Conservation (phyloP, 2,797 vertebrate genomes). For the Myoxocephalus aenaeus region DNA sequence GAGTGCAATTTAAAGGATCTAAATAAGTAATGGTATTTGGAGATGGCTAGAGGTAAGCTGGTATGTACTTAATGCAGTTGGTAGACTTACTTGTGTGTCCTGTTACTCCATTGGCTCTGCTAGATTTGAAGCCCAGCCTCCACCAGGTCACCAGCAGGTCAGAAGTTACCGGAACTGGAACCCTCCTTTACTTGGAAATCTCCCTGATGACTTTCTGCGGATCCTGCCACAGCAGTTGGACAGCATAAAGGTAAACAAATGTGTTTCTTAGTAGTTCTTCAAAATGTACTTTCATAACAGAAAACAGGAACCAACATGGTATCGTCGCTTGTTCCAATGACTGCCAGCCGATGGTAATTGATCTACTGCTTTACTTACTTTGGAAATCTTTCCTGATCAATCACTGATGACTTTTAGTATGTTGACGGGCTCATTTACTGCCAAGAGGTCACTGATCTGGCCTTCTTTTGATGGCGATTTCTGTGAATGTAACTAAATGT, state of each 20-base stretch:
- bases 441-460: not conserved
- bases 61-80: not conserved
- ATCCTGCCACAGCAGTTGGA: constrained; percentile 93
- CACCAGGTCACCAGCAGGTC: constrained; percentile 75
- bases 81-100: constrained; percentile 5
- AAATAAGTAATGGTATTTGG: constrained; percentile 16
- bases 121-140: constrained; percentile 86
- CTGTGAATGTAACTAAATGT: not conserved
- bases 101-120: constrained; percentile 8
- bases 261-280: accelerated
- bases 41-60: not conserved
- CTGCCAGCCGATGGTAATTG: not conserved
- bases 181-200: constrained; percentile 93
- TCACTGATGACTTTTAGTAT: not conserved
- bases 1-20: not conserved
- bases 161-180: constrained; percentile 94
- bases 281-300: not conserved
- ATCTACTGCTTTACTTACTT: not conserved
- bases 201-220: constrained; percentile 95
- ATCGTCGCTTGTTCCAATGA: not conserved
- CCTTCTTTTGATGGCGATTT: not conserved
- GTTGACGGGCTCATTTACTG: not conserved
- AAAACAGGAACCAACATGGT: not conserved
- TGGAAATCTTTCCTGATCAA: not conserved
- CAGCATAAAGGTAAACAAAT: constrained; percentile 84